Evolutionary conservation across 2,113 vertebrate species (phyloP), one percentile per base, ranked within the genome.

Genomic region (Gymnorhina tibicen): DNA sequence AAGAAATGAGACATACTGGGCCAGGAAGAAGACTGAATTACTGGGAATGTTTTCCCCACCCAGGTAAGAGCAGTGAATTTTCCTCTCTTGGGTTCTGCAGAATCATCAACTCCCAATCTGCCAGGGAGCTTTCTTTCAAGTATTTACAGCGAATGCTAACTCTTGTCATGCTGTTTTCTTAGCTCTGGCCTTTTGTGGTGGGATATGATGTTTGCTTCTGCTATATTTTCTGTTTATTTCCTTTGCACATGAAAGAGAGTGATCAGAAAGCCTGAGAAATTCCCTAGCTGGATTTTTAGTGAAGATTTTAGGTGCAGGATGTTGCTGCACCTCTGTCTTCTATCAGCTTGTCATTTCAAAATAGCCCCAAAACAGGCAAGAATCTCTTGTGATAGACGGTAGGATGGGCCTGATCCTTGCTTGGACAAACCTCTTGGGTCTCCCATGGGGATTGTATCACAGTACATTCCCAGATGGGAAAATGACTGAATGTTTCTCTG

Each of bases 61-160:
- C 86, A 96, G 97, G 97, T 97, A 97, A 94, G 97, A 94, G 56
- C 72, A 55, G 79, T 81, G 42, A 52, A 56, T 91, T 91, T 96
- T 84, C 47, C 35, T 85, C 26, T n/a, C 27, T 33, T 44, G 53
- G 58, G 8, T 87, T 53, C 41, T 89, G 83, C 63, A 87, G 72
- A 85, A 64, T 92, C 93, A 84, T 86, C 78, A 86, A 50, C n/a
- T 85, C 44, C 32, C 44, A 39, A 0, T 46, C 81, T 75, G 52
- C 60, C 67, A 83, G 49, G 53, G n/a, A 55, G 7, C 42, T 87
- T 78, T 86, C 50, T 56, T 78, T 53, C 13, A 56, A 89, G 46
- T 62, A 63, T 60, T 91, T 80, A 47, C 33, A 91, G 55, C 1
- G 3, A 87, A 64, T 56, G 23, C 39, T 60, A 21, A 24, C 32